These are phyloP conservation scores for Diachasma alloeum DNA, from an alignment of 1,140 invertebrate genomes.

Conservation along the genomic window DNA sequence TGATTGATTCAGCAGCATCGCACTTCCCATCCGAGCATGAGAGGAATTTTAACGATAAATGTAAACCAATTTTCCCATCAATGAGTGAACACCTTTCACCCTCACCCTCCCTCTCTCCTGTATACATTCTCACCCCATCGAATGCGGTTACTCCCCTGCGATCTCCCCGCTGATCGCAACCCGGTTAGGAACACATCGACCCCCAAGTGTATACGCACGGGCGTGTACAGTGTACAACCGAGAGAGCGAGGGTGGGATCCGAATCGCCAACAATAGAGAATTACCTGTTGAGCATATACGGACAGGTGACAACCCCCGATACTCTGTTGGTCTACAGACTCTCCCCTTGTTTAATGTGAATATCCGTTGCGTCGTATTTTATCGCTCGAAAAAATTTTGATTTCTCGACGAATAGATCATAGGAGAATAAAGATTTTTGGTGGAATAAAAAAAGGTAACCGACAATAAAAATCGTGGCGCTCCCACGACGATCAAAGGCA, in stretches of 20 bases:
- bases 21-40: too few relatives aligned
- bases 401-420: constrained; percentile 42
- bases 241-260: neutral
- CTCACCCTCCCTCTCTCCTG: neutral
- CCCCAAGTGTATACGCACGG: neutral
- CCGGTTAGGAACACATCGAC: neutral
- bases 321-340: neutral
- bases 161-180: too few relatives aligned
- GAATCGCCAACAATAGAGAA: constrained; percentile 41
- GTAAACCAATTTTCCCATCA: neutral
- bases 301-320: constrained; percentile 58
- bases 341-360: neutral
- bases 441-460: constrained; percentile 30
- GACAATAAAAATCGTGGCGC: constrained; percentile 50
- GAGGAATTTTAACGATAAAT: neutral
- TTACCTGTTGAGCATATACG: constrained; percentile 59
- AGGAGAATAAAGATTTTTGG: neutral
- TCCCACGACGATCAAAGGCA: constrained; percentile 64
- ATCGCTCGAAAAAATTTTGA: constrained; percentile 57
- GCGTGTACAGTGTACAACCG: constrained; percentile 8
- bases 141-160: neutral
- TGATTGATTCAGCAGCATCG: too few relatives aligned
- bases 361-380: constrained; percentile 57
- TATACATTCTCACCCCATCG: neutral
- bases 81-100: neutral